A percentile compares a stretch with the other conserved stretches of the same genome.
phyloP scores from a whole-genome alignment of 2,888 invertebrate species.

The Rhagium mordax region DNA sequence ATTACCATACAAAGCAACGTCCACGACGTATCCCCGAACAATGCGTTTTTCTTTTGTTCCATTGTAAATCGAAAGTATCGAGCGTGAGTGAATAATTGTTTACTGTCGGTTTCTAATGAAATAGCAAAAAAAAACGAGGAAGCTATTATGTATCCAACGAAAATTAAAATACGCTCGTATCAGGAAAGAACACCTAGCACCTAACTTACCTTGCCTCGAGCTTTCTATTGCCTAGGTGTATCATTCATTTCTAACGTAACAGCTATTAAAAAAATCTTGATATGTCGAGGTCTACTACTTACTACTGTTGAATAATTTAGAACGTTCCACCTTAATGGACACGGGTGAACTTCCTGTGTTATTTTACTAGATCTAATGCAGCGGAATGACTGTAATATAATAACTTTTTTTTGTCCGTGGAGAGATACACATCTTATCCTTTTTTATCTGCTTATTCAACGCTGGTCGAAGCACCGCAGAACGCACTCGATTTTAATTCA shows the following conservation, averaged over 20 bases:
- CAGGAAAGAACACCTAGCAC: neutral
- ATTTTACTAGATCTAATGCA: neutral
- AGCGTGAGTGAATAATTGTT: neutral
- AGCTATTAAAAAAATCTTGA: neutral
- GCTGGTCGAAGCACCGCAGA: no score
- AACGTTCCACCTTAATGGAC: constrained; percentile 11
- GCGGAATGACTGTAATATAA: neutral
- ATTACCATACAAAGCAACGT: neutral
- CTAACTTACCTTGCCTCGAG: constrained; percentile 25
- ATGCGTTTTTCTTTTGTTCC: constrained; percentile 2
- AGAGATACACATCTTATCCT: neutral
- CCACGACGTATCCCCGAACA: neutral
- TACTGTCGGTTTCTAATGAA: neutral
- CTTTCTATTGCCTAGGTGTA: constrained; percentile 15
- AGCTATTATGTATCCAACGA: neutral
- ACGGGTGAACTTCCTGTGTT: constrained; percentile 4
- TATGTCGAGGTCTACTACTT: constrained; percentile 23
- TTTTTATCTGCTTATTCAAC: neutral
- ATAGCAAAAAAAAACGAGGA: neutral
- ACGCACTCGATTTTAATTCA: no score
- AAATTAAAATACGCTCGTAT: neutral
- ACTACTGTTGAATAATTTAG: constrained; percentile 6
- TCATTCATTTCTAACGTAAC: constrained; percentile 17
- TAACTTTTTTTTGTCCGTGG: neutral
- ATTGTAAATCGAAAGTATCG: constrained; percentile 12